These are phyloP conservation scores for Microtus oregoni DNA, from an alignment of 2,113 vertebrate species.

Conservation along the genomic window DNA sequence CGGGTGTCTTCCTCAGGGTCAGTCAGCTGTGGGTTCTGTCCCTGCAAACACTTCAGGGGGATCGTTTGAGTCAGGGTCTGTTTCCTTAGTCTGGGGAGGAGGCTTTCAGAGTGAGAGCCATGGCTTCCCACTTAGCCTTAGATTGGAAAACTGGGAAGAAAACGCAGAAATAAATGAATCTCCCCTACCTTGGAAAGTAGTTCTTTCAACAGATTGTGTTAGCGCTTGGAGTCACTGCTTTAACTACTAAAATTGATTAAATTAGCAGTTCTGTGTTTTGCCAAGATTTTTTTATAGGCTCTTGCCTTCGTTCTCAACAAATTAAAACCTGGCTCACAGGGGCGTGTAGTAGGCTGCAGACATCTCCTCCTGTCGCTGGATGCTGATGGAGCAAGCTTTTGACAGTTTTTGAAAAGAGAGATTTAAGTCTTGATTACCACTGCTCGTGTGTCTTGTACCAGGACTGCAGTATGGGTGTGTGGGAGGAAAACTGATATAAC, in stretches of 20 bases:
- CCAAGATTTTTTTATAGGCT: conserved; percentile 83
- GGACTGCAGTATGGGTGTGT: conserved; percentile 44
- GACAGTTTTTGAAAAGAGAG: conserved; percentile 77
- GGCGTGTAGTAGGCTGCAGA: conserved; percentile 76
- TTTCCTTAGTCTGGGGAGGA: neutral
- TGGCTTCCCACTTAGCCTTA: conserved; percentile 64
- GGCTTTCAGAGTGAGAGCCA: conserved; percentile 21
- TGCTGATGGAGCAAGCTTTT: conserved; percentile 79
- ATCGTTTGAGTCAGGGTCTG: neutral
- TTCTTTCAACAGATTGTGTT: conserved; percentile 82
- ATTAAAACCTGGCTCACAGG: conserved; percentile 81
- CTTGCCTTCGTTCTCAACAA: conserved; percentile 68
- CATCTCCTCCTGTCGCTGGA: conserved; percentile 78
- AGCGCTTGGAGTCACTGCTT: conserved; percentile 81
- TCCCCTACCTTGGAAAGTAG: conserved; percentile 81
- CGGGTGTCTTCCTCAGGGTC: neutral
- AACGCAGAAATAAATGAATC: conserved; percentile 79
- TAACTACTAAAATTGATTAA: conserved; percentile 84
- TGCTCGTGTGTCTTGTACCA: conserved; percentile 67
- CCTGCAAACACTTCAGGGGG: neutral
- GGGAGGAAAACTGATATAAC: conserved; percentile 68
- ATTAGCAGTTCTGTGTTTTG: conserved; percentile 83
- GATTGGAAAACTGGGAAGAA: conserved; percentile 73
- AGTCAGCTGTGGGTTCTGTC: neutral
- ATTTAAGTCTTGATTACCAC: conserved; percentile 73